Base-by-base conservation (phyloP, 2,888 invertebrate genomes). In the Nomada ferruginata region DNA sequence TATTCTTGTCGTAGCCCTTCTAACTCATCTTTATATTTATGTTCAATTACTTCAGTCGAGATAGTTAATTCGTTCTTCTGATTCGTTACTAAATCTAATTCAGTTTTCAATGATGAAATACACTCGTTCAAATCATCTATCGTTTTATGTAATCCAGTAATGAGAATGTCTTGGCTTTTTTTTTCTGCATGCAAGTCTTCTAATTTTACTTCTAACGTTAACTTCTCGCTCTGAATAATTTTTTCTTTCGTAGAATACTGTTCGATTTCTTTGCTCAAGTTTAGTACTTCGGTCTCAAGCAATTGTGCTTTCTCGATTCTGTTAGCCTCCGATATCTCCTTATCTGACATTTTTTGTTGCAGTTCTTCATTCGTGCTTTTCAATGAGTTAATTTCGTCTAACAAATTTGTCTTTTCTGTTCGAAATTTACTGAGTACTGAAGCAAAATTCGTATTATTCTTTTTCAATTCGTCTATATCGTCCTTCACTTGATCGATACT, bases 151-250 rank as follows among this genome's bases (percentile, higher is more conserved):
- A 82, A 59, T 20, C 18, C 44, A 20, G 13, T 29, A n/a, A 82
- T 82, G 10, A 42, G 52, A 20, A 23, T 76, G 20, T 83, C 81
- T 63, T 87, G 79, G 7, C 26, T 57, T 10, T 59, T 42, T 71
- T 89, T 90, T 13, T 92, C 89, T 11, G 64, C 76, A 10, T 82
- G 84, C 9, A 91, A 68, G 36, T 63, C 82, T 69, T 89, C 90
- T 7, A 89, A 61, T 73, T 89, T 83, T 2, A 85, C 74, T 75
- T 91, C 90, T 4, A 91, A 44, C 59, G 82, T 77, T 0, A 87
- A 42, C 63, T 90, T 92, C 23, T 89, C 85, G 20, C 69, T 70
- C 53, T 87, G 75, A 1, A 86, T 74, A 15, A 78, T 70, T 57
- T 90, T 86, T 20, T 84, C 81, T 4, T 44, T 68, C 13, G 47